These are phyloP conservation scores for Indicator maculatus DNA, from an alignment of 2,113 vertebrate species.

Conservation along the genomic window DNA sequence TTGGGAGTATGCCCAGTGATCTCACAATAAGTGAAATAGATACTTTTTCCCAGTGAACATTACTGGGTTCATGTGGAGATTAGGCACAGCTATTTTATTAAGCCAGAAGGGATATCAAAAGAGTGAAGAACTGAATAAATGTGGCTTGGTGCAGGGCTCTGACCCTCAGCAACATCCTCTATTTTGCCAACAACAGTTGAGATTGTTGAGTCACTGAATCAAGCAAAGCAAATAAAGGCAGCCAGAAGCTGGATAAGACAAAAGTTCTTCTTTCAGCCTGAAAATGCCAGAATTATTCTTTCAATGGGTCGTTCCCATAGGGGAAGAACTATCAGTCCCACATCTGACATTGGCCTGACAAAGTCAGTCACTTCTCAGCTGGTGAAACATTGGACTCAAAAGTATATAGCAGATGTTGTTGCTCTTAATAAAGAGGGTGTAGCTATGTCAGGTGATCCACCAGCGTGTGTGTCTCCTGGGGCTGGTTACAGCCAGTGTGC, in stretches of 20 bases:
- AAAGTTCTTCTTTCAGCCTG: not conserved
- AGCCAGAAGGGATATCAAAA: not conserved
- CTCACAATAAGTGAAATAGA: not conserved
- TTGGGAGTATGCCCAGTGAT: not conserved
- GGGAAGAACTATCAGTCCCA: not conserved
- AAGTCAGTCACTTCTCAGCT: not conserved
- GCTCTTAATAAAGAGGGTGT: not conserved
- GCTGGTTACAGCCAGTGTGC: not conserved
- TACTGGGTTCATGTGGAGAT: not conserved
- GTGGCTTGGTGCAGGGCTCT: not conserved
- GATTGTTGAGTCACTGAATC: not conserved
- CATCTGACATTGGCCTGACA: not conserved
- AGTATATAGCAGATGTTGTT: not conserved
- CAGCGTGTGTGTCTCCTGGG: not conserved
- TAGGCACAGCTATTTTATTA: not conserved
- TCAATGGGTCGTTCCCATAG: not conserved
- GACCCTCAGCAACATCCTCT: not conserved
- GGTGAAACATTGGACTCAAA: not conserved
- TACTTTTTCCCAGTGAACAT: not conserved
- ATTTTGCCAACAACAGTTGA: not conserved
- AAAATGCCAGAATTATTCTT: not conserved
- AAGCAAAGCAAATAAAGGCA: not conserved
- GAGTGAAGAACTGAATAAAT: not conserved
- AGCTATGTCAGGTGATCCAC: not conserved
- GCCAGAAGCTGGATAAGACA: not conserved